Percentiles rank a stretch among this genome's conserved stretches.
These are phyloP conservation scores for Eurytemora carolleeae DNA, from an alignment of 1,140 invertebrate genomes.

Conservation along the genomic window DNA sequence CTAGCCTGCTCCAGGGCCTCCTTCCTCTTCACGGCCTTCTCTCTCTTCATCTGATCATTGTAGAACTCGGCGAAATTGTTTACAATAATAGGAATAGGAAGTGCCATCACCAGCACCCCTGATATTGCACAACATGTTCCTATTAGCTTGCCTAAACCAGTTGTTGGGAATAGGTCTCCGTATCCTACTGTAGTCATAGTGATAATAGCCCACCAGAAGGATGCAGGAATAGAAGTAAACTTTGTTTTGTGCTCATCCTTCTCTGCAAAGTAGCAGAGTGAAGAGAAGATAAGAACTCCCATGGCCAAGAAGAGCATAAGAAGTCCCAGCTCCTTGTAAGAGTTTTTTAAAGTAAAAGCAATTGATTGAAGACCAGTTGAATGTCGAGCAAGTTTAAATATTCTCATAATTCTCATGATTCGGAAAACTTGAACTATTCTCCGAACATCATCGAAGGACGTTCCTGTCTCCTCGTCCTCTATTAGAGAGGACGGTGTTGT, in stretches of 20 bases:
- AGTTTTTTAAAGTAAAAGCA: conserved; percentile 37
- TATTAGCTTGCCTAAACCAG: conserved; percentile 24
- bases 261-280: conserved; percentile 37
- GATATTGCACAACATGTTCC: conserved; percentile 22
- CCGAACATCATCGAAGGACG: conserved; percentile 28
- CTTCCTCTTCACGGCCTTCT: conserved; percentile 15
- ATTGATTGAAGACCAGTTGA: conserved; percentile 38
- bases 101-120: conserved; percentile 23
- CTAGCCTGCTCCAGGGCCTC: conserved; percentile 10
- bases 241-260: conserved; percentile 28
- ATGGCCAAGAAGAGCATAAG: conserved; percentile 38
- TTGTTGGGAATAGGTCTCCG: conserved; percentile 27
- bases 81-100: conserved; percentile 29
- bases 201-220: conserved; percentile 35
- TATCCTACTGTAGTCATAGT: conserved; percentile 35
- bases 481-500: conserved; percentile 14
- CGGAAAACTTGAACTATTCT: conserved; percentile 37
- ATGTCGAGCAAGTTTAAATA: conserved; percentile 38
- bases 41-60: conserved; percentile 15
- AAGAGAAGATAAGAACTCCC: conserved; percentile 37
- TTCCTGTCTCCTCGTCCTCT: conserved; percentile 17
- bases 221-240: conserved; percentile 35
- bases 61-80: conserved; percentile 24
- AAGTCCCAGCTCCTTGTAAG: conserved; percentile 37
- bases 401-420: conserved; percentile 37